Evolutionary conservation across 2,888 invertebrate genomes (phyloP).

Genomic region (Diaphora mendica): DNA sequence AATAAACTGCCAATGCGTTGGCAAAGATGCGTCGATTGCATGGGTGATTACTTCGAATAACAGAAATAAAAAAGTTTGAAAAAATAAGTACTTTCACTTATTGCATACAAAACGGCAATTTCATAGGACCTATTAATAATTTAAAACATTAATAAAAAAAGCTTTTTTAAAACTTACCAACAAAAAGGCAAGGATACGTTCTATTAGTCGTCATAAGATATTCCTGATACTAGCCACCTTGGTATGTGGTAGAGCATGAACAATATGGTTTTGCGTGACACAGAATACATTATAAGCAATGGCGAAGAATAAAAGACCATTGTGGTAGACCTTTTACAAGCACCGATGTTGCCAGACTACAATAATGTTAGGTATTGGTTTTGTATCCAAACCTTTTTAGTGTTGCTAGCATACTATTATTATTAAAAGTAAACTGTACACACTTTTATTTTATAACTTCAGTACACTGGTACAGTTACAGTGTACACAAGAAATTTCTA

Average conservation of each 20-base stretch:
- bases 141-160: no score
- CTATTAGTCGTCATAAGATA: slow-evolving; percentile 14
- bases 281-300: slow-evolving; percentile 62
- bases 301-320: slow-evolving; percentile 41
- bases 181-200: not conserved
- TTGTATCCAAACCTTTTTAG: not conserved
- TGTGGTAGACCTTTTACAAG: slow-evolving; percentile 33
- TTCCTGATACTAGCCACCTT: slow-evolving; percentile 38
- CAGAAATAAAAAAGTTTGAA: no score
- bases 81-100: no score
- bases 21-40: no score
- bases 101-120: no score
- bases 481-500: not conserved
- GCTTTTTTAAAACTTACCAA: no score
- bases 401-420: slow-evolving; percentile 11
- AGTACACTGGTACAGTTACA: not conserved
- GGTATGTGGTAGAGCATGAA: slow-evolving; percentile 59
- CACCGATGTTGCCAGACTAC: slow-evolving; percentile 36
- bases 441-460: not conserved
- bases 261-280: slow-evolving; percentile 61
- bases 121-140: no score
- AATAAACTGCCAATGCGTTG: no score
- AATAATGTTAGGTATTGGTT: slow-evolving; percentile 21
- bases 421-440: not conserved
- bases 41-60: no score